Evolutionary conservation across 2,888 invertebrate species (phyloP), one percentile per base, ranked within the genome.

Genomic region (Unio pictorum): DNA sequence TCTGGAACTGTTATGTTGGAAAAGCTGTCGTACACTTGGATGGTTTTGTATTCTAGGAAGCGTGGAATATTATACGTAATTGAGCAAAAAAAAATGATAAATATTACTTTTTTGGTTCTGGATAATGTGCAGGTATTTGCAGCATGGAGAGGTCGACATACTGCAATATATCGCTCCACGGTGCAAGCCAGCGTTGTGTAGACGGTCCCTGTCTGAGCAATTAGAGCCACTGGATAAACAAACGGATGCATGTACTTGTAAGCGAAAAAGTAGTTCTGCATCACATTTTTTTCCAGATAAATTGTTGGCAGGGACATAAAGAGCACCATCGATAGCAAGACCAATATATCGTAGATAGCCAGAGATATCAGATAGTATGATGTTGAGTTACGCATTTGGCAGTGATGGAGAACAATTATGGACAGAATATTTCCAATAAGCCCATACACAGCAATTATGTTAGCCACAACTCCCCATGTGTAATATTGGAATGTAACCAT

Each of bases 321-420:
- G 45, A 88, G 69, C 18, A 87, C 78, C 75, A 91, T 87, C 6
- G 89, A 86, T 82, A 96, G 91, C 84, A 98, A 95, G 81, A 98
- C 93, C 78, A 95, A 93, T 18, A 96, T 96, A 92, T 99, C 99
- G 91, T 96, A 97, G 83, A 96, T 93, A 34, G 98, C 98, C 82
- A 99, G 92, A 7, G 97, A 97, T 79, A 96, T 95, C 73, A 99
- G 93, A 87, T 98, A 93, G 90, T 96, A 96, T 91, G 98, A 98
- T 88, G 98, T 96, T 87, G 97, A 97, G 72, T 96, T 96, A 85
- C 95, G 94, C 98, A 98, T 98, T 91, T 97, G 96, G 68, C 96
- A 93, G 71, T 86, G 84, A 57, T 83, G 77, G 54, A 89, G 80
- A 4, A 89, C 89, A n/a, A 85, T 79, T n/a, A 89, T 86, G 17